phyloP scores from a whole-genome alignment of 1,140 invertebrate genomes.

The Drosophila auraria region DNA sequence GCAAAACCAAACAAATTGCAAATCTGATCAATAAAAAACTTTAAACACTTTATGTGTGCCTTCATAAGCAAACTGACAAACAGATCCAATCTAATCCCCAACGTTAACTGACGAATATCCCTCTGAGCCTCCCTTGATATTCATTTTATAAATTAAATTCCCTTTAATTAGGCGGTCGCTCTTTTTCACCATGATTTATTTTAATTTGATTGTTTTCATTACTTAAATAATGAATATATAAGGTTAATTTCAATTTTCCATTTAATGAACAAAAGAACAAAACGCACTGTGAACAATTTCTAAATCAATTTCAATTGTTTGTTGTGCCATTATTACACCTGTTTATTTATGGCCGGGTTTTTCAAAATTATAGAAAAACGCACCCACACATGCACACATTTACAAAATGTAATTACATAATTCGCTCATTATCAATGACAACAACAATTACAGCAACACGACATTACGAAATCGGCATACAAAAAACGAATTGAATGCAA shows the following conservation, averaged over 20 bases:
- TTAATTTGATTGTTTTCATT: slow-evolving; percentile 43
- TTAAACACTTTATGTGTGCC: not conserved
- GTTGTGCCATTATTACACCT: slow-evolving; percentile 69
- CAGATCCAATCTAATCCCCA: not conserved
- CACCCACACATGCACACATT: slow-evolving; percentile 10
- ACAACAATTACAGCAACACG: slow-evolving; percentile 51
- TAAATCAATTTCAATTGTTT: slow-evolving; percentile 77
- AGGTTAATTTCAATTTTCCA: slow-evolving; percentile 36
- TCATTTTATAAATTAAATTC: slow-evolving; percentile 49
- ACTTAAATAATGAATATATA: slow-evolving; percentile 28
- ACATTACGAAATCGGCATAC: slow-evolving; percentile 50
- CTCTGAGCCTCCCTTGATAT: slow-evolving; percentile 34
- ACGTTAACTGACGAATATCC: not conserved
- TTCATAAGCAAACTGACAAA: not conserved
- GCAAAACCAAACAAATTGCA: not conserved
- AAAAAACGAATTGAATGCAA: slow-evolving; percentile 21
- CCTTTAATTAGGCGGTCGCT: slow-evolving; percentile 44
- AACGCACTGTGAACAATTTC: slow-evolving; percentile 49
- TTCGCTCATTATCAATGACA: slow-evolving; percentile 82
- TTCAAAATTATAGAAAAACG: slow-evolving; percentile 36
- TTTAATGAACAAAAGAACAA: slow-evolving; percentile 22
- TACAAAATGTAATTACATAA: slow-evolving; percentile 75
- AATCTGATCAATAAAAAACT: not conserved
- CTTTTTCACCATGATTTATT: slow-evolving; percentile 33
- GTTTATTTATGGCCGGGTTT: slow-evolving; percentile 65